Evolutionary conservation across 2,888 invertebrate species (phyloP).

Genomic region (Protonemura montana): DNA sequence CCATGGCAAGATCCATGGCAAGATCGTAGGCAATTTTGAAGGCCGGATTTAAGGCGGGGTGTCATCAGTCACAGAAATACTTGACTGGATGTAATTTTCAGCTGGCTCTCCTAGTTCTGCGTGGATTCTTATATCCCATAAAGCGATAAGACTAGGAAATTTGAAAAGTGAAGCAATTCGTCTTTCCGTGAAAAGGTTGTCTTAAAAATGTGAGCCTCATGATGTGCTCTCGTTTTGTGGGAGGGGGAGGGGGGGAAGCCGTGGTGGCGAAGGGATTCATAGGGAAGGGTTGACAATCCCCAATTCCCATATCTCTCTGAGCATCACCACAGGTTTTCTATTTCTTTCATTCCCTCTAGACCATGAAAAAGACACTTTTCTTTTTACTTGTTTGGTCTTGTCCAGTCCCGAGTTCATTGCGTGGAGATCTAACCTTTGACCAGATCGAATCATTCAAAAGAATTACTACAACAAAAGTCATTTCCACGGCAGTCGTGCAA

Average conservation of each 20-base stretch:
- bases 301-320: slow-evolving; percentile 29
- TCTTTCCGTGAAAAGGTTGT: not conserved
- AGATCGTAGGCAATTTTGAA: too few relatives aligned
- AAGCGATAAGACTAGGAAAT: not conserved
- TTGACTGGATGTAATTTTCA: not conserved
- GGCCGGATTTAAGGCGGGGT: too few relatives aligned
- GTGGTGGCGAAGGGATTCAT: not conserved
- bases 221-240: slow-evolving; percentile 1
- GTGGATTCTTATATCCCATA: not conserved
- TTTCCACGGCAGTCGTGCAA: too few relatives aligned
- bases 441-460: slow-evolving; percentile 31
- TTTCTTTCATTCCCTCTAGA: slow-evolving; percentile 40
- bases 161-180: not conserved
- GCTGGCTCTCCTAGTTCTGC: not conserved
- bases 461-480: not conserved
- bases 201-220: slow-evolving; percentile 15
- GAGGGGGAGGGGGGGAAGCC: not conserved
- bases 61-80: not conserved
- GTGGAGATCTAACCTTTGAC: slow-evolving; percentile 13
- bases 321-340: slow-evolving; percentile 32
- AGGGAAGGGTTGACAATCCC: slow-evolving; percentile 26
- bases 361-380: slow-evolving; percentile 40
- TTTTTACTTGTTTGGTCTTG: slow-evolving; percentile 28
- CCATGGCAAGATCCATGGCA: too few relatives aligned
- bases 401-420: slow-evolving; percentile 9